Evolutionary conservation across 2,797 vertebrate species (phyloP), one percentile per base, ranked within the genome.

Genomic region (Anguilla pacifica): DNA sequence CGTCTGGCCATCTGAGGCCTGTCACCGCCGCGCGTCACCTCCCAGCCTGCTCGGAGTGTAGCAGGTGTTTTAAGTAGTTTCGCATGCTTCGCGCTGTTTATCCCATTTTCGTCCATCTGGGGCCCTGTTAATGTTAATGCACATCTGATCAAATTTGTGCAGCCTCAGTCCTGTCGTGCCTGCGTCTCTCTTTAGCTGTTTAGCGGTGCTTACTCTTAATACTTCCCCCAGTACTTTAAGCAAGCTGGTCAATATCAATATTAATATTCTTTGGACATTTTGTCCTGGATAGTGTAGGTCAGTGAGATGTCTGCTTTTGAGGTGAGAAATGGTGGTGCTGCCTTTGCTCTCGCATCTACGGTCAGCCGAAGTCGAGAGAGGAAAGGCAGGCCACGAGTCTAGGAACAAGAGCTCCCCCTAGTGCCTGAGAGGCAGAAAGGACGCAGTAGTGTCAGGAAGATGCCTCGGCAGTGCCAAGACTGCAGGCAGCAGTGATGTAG

Each of bases 41-140:
- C 57, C 53, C 57, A 43, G 22, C 55, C 35, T 22, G 31, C 31
- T 64, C 55, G 17, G 57, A 31, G 59, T 39, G 84, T 31, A 59
- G 59, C 35, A 61, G 84, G 57, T 61, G 35, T 43, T 85, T 82
- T 46, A 25, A 59, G 39, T 64, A 43, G 57, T 64, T 43, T 46
- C 15, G n/a, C 25, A 59, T 10, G 0, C 77, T 81, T 49, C 43
- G 6, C 25, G 19, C 15, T 81, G 22, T 25, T 81, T 17, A 81
- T 81, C 77, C 22, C 22, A 25, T 46, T 82, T 82, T 79, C 22
- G 22, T 31, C 79, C 79, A 82, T 51, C 79, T 82, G 79, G 79
- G 79, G 79, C 46, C 46, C 51, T 79, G 74, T 79, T 82, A 67
- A 82, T 82, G 79, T 82, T 82, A 82, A 51, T 82, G 79, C 79